Percentiles rank a stretch among this genome's conserved stretches.
Conservation (phyloP, 2,888 invertebrate genomes). For the Netelia fuscicornis region DNA sequence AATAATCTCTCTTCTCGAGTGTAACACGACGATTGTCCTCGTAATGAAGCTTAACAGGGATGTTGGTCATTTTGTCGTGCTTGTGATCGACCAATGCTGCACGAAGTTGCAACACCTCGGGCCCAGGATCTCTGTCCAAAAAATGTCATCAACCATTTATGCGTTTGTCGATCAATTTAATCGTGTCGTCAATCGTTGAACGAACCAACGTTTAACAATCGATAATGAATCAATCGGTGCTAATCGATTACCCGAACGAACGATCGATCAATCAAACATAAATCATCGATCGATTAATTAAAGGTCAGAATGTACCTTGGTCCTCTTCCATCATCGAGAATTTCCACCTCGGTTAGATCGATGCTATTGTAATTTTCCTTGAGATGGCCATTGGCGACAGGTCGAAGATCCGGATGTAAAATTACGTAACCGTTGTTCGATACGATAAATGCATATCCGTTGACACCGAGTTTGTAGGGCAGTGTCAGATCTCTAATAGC, state of each 20-base stretch:
- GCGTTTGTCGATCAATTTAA: too few species aligned
- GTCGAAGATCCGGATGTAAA: constrained; percentile 96
- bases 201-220: too few species aligned
- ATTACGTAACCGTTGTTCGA: constrained; percentile 98
- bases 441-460: constrained; percentile 98
- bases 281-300: constrained; percentile 19
- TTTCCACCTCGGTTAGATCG: constrained; percentile 97
- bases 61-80: constrained; percentile 88
- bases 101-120: constrained; percentile 86
- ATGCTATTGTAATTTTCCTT: constrained; percentile 98
- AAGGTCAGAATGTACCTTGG: constrained; percentile 86
- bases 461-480: constrained; percentile 97
- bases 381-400: constrained; percentile 89
- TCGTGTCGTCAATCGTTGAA: too few species aligned
- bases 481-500: constrained; percentile 96
- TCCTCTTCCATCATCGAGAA: constrained; percentile 89
- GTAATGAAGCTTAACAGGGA: constrained; percentile 93
- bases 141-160: not conserved
- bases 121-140: constrained; percentile 78
- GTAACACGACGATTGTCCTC: constrained; percentile 94
- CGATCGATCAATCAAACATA: not conserved
- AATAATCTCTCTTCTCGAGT: constrained; percentile 93
- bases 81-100: constrained; percentile 90
- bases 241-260: too few species aligned
- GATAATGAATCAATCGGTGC: too few species aligned